Percentiles rank a stretch among this genome's conserved stretches.
These are phyloP conservation scores for Tipula helvola DNA, from an alignment of 2,888 invertebrate species.

Conservation along the genomic window DNA sequence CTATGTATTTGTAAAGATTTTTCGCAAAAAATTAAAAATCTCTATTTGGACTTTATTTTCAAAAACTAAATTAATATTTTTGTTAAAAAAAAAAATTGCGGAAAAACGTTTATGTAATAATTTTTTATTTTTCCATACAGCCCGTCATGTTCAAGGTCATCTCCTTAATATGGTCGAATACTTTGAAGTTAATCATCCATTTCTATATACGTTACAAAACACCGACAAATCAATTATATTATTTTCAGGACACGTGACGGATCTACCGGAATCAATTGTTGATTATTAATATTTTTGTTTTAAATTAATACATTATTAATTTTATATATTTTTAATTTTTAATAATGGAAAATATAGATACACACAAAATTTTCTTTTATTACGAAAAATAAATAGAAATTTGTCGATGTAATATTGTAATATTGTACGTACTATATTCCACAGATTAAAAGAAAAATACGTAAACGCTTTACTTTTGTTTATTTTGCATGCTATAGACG, in stretches of 20 bases:
- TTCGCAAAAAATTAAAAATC: not conserved
- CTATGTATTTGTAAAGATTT: not conserved
- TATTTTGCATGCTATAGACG: not conserved
- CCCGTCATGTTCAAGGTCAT: not conserved
- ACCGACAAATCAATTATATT: not conserved
- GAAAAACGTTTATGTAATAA: not conserved
- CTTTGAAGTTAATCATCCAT: constrained; percentile 1
- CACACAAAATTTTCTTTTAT: not conserved
- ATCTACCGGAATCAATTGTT: not conserved
- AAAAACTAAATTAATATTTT: not conserved
- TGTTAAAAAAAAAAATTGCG: not conserved
- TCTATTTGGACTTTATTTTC: not conserved
- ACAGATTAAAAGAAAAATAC: not conserved
- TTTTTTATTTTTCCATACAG: not conserved
- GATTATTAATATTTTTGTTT: not conserved
- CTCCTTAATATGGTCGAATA: not conserved
- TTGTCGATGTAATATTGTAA: not conserved
- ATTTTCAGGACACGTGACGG: not conserved
- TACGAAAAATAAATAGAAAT: not conserved
- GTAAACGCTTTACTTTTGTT: not conserved
- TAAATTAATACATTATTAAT: not conserved
- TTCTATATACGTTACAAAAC: not conserved
- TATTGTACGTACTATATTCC: not conserved
- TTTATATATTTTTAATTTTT: not conserved
- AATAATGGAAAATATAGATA: not conserved